Evolutionary conservation across 2,888 invertebrate genomes (phyloP).

Genomic region (Caenorhabditis japonica): DNA sequence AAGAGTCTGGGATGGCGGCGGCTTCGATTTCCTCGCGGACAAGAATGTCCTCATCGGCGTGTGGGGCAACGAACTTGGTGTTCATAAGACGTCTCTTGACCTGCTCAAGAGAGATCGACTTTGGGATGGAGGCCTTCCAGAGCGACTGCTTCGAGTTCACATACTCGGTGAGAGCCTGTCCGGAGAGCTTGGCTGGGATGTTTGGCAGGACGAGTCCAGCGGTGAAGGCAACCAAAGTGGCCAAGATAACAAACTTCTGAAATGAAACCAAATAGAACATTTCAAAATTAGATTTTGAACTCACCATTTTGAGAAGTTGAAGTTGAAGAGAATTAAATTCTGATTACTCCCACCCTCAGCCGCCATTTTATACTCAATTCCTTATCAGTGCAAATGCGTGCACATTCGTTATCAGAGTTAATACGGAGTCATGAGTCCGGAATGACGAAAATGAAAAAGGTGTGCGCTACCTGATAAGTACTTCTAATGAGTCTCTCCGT

Average conservation of each 20-base stretch:
- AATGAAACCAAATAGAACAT: neutral
- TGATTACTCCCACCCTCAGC: slow-evolving; percentile 5
- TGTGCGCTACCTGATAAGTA: slow-evolving; percentile 28
- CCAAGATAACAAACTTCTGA: slow-evolving; percentile 37
- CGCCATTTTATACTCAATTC: slow-evolving; percentile 12
- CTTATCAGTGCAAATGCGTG: slow-evolving; percentile 24
- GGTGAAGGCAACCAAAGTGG: slow-evolving; percentile 26
- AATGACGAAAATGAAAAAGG: slow-evolving; percentile 7
- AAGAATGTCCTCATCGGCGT: slow-evolving; percentile 34
- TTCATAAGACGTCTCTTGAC: slow-evolving; percentile 52
- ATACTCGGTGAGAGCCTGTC: slow-evolving; percentile 45
- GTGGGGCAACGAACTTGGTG: slow-evolving; percentile 33
- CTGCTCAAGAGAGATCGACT: slow-evolving; percentile 25
- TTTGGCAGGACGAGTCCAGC: slow-evolving; percentile 38
- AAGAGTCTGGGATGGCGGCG: slow-evolving; percentile 44
- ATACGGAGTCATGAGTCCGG: slow-evolving; percentile 34
- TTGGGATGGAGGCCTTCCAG: slow-evolving; percentile 44
- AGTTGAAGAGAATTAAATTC: slow-evolving; percentile 35
- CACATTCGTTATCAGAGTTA: slow-evolving; percentile 28
- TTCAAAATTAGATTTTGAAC: neutral
- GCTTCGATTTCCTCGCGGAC: slow-evolving; percentile 7
- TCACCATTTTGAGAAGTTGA: slow-evolving; percentile 25
- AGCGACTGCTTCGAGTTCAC: slow-evolving; percentile 48
- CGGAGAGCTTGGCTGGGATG: slow-evolving; percentile 17
- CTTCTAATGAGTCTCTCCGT: no score